phyloP scores from a whole-genome alignment of 2,797 vertebrate genomes.

The Esox lucius region DNA sequence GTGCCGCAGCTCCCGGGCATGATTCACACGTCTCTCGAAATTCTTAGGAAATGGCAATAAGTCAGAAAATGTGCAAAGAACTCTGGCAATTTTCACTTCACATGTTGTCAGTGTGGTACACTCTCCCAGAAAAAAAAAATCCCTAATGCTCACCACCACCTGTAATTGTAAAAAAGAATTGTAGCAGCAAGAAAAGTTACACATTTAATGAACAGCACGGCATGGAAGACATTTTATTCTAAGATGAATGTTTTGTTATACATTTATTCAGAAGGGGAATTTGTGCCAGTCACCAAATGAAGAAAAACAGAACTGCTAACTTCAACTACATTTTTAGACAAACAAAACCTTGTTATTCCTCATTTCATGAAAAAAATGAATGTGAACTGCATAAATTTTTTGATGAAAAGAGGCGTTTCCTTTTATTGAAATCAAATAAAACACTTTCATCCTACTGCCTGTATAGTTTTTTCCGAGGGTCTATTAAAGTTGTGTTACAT shows the following conservation, averaged over 20 bases:
- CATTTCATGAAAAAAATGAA: background rate
- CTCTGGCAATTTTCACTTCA: conserved; percentile 78
- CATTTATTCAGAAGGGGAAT: conserved; percentile 53
- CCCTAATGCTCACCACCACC: conserved; percentile 69
- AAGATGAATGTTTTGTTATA: conserved; percentile 51
- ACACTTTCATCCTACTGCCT: background rate
- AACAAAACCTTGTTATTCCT: background rate
- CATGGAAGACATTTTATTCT: conserved; percentile 56
- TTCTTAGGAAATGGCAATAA: conserved; percentile 77
- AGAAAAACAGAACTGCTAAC: conserved; percentile 6
- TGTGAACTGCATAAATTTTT: background rate
- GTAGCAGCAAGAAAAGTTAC: conserved; percentile 73
- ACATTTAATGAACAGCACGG: conserved; percentile 86
- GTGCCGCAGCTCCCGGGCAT: conserved; percentile 74
- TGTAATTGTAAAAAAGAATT: conserved; percentile 38
- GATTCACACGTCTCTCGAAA: conserved; percentile 79
- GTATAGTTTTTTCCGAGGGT: background rate
- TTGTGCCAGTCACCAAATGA: conserved; percentile 37
- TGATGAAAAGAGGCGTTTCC: background rate
- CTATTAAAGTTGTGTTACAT: conserved; percentile 59
- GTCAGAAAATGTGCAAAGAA: conserved; percentile 81
- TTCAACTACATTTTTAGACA: background rate
- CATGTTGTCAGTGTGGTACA: conserved; percentile 73
- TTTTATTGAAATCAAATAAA: background rate
- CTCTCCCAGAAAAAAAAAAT: conserved; percentile 38